These are phyloP conservation scores for Pocillopora meandrina DNA, from an alignment of 92 coral and sea anemone genomes.

Conservation along the genomic window DNA sequence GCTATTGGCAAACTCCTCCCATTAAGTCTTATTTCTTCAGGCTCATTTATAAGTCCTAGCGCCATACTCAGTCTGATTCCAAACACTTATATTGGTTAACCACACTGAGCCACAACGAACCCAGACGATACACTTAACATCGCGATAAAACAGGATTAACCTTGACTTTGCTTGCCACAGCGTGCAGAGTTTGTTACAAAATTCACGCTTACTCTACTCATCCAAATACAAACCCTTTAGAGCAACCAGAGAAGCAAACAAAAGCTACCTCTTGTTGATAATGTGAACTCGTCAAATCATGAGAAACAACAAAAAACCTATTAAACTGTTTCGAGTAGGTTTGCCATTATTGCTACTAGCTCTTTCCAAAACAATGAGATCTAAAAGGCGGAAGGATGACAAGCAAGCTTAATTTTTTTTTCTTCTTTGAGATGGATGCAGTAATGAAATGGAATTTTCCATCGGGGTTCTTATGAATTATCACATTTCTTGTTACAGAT, in stretches of 20 bases:
- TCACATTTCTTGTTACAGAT: too few species aligned
- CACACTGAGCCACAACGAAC: not conserved
- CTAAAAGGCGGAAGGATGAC: too few species aligned
- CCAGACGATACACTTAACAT: not conserved
- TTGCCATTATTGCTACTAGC: not conserved
- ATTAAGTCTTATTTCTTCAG: not conserved
- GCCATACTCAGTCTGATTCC: not conserved
- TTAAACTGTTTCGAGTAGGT: not conserved
- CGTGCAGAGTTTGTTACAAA: not conserved
- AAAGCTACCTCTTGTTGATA: too few species aligned
- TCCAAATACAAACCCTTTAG: too few species aligned
- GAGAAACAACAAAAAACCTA: too few species aligned
- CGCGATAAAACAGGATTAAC: constrained; percentile 2
- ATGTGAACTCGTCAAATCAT: too few species aligned
- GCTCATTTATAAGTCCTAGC: not conserved
- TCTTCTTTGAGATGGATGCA: too few species aligned
- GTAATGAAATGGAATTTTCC: too few species aligned
- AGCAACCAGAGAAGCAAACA: too few species aligned
- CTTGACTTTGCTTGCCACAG: not conserved
- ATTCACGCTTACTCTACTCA: not conserved
- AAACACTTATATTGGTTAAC: constrained; percentile 10
- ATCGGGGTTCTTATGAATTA: too few species aligned
- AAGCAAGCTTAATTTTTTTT: too few species aligned
- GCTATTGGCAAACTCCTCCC: not conserved
- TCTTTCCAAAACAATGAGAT: too few species aligned